Base-by-base conservation (phyloP, 2,888 invertebrate species). In the Drosophila percnosoma region DNA sequence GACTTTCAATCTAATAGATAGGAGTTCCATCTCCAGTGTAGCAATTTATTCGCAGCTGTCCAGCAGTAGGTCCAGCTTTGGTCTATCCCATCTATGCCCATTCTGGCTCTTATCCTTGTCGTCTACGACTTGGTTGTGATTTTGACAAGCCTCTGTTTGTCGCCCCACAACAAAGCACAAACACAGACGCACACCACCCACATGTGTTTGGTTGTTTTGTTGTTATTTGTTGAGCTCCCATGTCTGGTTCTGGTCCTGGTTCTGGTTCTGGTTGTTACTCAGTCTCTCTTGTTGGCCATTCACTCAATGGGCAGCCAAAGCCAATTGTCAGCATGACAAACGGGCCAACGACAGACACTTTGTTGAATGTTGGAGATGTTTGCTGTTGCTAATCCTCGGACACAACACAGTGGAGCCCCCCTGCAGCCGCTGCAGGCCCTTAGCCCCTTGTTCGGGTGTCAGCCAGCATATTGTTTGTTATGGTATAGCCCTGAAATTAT, bases 271-370 rank as follows among this genome's bases (percentile, higher is more conserved):
- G 21, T 49, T 59, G 21, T 57, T 54, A 70, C 65, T 53, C 68
- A 55, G 63, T 68, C 61, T 52, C 58, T 68, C 58, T 60, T 70
- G 59, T 58, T 72, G 58, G 62, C 73, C 74, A 72, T 62, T 71
- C 73, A 73, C 61, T 82, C 72, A 71, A 69, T 80, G 82, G 75
- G 38, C 68, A 71, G 75, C 69, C 85, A 79, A 84, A 85, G 87
- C 85, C 85, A 85, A 86, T 86, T 86, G 86, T 87, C 87, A 85
- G 88, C 82, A 86, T 86, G 88, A 87, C 88, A 80, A 80, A 82
- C 75, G 78, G 80, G 69, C 31, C 72, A 74, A 52, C 79, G 61
- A 69, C 79, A 83, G 76, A 83, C 80, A 84, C 80, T 75, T 80
- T 76, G 77, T 73, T 82, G 80, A 66, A 67, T 72, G 82, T 60